These are phyloP conservation scores for Tragopan temminckii DNA, from an alignment of 2,797 vertebrate genomes.

Conservation along the genomic window DNA sequence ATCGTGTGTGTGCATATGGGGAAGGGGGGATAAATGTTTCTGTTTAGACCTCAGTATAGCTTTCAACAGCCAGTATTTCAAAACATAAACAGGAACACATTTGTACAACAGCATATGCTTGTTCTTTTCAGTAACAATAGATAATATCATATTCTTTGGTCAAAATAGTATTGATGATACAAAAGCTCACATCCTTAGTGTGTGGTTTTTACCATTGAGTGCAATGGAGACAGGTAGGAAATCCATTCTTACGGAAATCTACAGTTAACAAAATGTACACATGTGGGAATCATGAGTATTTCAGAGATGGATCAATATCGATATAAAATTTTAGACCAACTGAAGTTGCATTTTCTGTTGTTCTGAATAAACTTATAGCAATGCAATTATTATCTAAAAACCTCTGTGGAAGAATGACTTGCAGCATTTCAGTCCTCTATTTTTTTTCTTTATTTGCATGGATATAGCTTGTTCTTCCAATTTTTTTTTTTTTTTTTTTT, in stretches of 20 bases:
- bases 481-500: neutral
- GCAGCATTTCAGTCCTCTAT: neutral
- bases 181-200: neutral
- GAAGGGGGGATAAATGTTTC: neutral
- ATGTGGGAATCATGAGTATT: neutral
- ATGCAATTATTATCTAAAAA: neutral
- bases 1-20: neutral
- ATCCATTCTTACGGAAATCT: neutral
- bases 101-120: neutral
- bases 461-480: neutral
- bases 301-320: neutral
- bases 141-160: neutral
- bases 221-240: neutral
- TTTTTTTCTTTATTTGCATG: neutral
- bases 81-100: neutral
- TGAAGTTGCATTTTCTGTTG: conserved; percentile 2
- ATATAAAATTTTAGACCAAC: neutral
- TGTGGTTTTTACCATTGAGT: neutral
- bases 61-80: conserved; percentile 44
- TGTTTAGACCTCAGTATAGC: conserved; percentile 28
- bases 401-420: neutral
- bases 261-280: neutral
- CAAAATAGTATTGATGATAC: neutral
- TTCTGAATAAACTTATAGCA: neutral
- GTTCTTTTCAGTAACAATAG: conserved; percentile 30